phyloP scores from a whole-genome alignment of 2,797 vertebrate genomes.

The Lithobates sylvaticus region DNA sequence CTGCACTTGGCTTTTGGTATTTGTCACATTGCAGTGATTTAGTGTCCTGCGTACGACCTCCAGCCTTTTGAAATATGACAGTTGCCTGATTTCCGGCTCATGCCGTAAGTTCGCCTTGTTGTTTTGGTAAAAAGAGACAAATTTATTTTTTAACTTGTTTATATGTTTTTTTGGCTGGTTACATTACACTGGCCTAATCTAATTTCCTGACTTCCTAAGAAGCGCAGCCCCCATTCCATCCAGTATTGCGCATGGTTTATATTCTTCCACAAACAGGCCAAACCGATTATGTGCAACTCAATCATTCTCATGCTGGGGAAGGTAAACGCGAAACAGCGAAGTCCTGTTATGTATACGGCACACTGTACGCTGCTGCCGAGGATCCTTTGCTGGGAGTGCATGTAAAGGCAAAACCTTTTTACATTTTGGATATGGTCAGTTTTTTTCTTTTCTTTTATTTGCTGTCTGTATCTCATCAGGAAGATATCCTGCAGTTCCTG shows the following conservation, averaged over 20 bases:
- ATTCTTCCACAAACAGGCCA: conserved; percentile 44
- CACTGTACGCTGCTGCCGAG: too few relatives aligned
- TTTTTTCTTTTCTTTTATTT: too few relatives aligned
- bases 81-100: conserved; percentile 10
- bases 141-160: conserved; percentile 67
- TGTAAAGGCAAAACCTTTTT: too few relatives aligned
- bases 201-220: conserved; percentile 62
- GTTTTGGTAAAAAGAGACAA: conserved; percentile 63
- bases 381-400: too few relatives aligned
- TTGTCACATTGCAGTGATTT: neutral
- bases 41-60: neutral
- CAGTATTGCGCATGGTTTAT: conserved; percentile 39
- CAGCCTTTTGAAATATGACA: conserved; percentile 13
- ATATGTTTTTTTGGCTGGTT: conserved; percentile 68
- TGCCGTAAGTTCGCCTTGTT: conserved; percentile 64
- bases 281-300: conserved; percentile 55
- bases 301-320: conserved; percentile 12
- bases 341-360: too few relatives aligned
- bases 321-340: neutral
- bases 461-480: too few relatives aligned
- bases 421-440: too few relatives aligned
- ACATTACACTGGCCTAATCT: conserved; percentile 64
- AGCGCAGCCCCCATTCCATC: conserved; percentile 43
- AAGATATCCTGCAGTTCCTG: too few relatives aligned
- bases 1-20: neutral